Percentiles rank a stretch among this genome's conserved stretches.
Conservation (phyloP, 2,797 vertebrate genomes). For the Loriculus beryllinus region DNA sequence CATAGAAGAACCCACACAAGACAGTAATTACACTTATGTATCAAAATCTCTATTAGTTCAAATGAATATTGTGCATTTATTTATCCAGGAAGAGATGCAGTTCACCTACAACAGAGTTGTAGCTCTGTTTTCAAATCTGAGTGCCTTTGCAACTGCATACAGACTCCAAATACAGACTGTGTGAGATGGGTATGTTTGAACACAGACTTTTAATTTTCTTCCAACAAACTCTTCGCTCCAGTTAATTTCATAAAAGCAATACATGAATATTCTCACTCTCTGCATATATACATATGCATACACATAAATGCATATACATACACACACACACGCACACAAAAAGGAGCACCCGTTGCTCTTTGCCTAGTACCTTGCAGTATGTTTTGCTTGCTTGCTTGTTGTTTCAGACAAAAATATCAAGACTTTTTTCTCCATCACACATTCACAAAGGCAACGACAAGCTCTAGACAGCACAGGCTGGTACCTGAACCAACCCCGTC, state of each 20-base stretch:
- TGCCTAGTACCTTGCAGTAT: neutral
- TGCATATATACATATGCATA: neutral
- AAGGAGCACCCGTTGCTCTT: neutral
- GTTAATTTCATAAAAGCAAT: neutral
- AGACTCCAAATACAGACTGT: neutral
- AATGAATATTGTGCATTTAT: neutral
- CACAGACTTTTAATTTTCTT: conserved; percentile 25
- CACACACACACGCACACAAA: neutral
- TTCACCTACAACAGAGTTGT: neutral
- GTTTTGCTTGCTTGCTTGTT: neutral
- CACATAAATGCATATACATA: neutral
- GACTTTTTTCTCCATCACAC: neutral
- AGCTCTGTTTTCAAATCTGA: neutral
- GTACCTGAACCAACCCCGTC: accelerated
- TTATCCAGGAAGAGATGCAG: neutral
- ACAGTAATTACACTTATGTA: neutral
- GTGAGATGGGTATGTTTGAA: neutral
- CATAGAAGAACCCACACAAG: neutral
- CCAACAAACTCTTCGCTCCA: neutral
- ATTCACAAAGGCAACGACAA: neutral
- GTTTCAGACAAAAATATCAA: neutral
- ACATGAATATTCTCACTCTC: neutral
- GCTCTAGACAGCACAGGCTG: neutral
- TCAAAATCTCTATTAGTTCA: neutral
- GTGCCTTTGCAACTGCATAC: neutral